Evolutionary conservation across 2,888 invertebrate species (phyloP), one percentile per base, ranked within the genome.

Genomic region (Trachelus tabidus): DNA sequence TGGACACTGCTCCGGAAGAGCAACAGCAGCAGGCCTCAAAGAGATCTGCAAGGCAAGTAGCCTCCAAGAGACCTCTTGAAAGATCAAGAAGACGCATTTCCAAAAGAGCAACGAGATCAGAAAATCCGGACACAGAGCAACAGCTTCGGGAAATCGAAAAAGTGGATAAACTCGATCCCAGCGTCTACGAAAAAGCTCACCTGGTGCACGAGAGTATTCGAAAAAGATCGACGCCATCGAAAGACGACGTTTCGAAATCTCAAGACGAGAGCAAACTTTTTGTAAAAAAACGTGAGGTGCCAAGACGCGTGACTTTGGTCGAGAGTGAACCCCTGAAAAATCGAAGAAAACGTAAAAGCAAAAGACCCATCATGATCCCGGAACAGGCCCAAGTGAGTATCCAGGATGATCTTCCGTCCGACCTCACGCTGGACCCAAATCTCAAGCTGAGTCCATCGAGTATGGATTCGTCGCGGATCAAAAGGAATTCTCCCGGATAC

Each of bases 211-310:
- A 79, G 6, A 79, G 76, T 34, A 79, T 79, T n/a, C 76, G 76
- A 30, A 79, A 79, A 35, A 34, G 79, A 73, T 76, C 79, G 15
- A 76, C 79, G 6, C 79, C 79, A 15, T 31, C 73, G 40, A 73
- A 79, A n/a, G 73, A 73, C 4, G 78, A 69, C 12, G 31, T 33
- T 68, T 75, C 69, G 31, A 77, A 79, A 33, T 15, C 68, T 73
- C 68, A 33, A 23, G 69, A 33, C 34, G 76, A 78, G 80, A 69
- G 37, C 9, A 68, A 71, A 68, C 40, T 75, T 56, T 30, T 78
- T 37, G 76, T 80, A 11, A 84, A 80, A 40, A 86, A 85, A 74
- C 83, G 82, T 11, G 77, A 77, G 1, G 76, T 31, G 12, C 80
- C 76, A 2, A 80, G 82, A 15, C 77, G 82, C 37, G 77, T 81